Evolutionary conservation across 2,797 vertebrate genomes (phyloP).

Genomic region (Balearica regulorum): DNA sequence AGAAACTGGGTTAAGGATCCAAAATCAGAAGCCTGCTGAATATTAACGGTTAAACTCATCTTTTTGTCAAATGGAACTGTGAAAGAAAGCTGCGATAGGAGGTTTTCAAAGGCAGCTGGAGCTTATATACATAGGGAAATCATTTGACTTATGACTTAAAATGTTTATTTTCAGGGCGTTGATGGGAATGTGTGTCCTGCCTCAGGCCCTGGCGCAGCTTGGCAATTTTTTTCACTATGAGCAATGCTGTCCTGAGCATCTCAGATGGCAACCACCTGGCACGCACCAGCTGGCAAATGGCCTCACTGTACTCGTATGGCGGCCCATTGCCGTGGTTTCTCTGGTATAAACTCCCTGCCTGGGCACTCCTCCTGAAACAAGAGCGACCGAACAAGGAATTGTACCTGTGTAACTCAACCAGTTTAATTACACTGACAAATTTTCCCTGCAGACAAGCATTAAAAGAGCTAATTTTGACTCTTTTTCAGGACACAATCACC

Average conservation of each 20-base stretch:
- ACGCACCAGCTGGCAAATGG: conserved; percentile 9
- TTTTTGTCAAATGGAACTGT: not conserved
- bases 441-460: not conserved
- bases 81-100: not conserved
- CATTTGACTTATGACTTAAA: not conserved
- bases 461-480: not conserved
- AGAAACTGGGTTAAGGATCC: not conserved
- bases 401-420: not conserved
- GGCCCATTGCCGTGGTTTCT: not conserved
- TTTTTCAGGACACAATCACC: not conserved
- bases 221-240: not conserved
- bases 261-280: conserved; percentile 32
- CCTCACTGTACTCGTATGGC: not conserved
- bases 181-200: conserved; percentile 10
- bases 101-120: not conserved
- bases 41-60: not conserved
- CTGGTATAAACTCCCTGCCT: not conserved
- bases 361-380: not conserved
- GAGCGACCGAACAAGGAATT: not conserved
- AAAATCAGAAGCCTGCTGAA: not conserved
- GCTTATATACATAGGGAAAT: not conserved
- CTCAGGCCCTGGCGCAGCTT: not conserved
- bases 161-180: conserved; percentile 22
- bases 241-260: not conserved
- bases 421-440: not conserved